Percentiles rank a stretch among this genome's conserved stretches.
phyloP scores from a whole-genome alignment of 2,888 invertebrate species.

The Gordius sp. region DNA sequence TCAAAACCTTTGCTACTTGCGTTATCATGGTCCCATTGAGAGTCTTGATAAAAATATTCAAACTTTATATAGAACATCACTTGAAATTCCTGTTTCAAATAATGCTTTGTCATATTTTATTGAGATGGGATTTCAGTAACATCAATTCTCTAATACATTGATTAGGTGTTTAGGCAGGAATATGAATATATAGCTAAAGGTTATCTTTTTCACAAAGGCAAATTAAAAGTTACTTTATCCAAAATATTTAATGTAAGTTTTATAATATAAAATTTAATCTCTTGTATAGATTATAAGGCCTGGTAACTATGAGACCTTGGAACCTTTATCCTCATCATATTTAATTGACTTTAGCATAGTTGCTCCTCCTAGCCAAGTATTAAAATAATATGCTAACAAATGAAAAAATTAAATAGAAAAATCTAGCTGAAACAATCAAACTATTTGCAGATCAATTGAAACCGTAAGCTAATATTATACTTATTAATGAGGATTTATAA shows the following conservation, averaged over 20 bases:
- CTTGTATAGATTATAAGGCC: conserved; percentile 1
- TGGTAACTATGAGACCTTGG: neutral
- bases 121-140: conserved; percentile 12
- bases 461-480: neutral
- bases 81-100: neutral
- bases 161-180: conserved; percentile 13
- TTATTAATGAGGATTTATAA: no score
- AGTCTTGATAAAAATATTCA: neutral
- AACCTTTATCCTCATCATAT: conserved; percentile 10
- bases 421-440: neutral
- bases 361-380: conserved; percentile 14
- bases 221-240: conserved; percentile 12
- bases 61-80: conserved; percentile 6
- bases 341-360: conserved; percentile 11
- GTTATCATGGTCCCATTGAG: conserved; percentile 8
- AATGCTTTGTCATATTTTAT: conserved; percentile 1
- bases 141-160: neutral
- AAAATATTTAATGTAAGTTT: conserved; percentile 7
- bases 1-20: neutral
- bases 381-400: neutral
- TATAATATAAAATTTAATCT: neutral
- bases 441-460: conserved; percentile 10
- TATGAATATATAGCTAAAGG: conserved; percentile 12
- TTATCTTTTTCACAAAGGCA: conserved; percentile 13
- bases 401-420: neutral